phyloP scores from a whole-genome alignment of 2,888 invertebrate genomes.

The Odontocerum albicorne region DNA sequence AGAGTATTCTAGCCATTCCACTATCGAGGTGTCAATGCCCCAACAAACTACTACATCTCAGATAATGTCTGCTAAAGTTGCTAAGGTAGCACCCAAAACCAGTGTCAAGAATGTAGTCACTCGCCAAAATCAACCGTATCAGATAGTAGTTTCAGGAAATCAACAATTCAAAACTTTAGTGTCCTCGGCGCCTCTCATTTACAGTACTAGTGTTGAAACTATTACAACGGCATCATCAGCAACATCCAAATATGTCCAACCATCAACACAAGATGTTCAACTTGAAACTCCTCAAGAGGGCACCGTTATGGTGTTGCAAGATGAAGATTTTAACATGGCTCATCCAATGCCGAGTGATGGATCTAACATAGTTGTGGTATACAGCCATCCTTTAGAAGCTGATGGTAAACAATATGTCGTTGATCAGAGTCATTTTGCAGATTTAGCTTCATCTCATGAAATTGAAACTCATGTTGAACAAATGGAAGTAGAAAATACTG shows the following conservation, averaged over 20 bases:
- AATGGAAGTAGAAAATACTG: slow-evolving; percentile 29
- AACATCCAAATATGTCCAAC: slow-evolving; percentile 12
- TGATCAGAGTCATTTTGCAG: slow-evolving; percentile 27
- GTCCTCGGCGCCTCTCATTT: slow-evolving; percentile 45
- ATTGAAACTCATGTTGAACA: slow-evolving; percentile 35
- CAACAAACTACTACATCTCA: slow-evolving; percentile 17
- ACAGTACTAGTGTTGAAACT: slow-evolving; percentile 12
- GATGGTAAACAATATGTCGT: slow-evolving; percentile 57
- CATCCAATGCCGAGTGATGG: slow-evolving; percentile 54
- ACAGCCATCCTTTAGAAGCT: slow-evolving; percentile 61
- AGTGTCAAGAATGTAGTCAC: slow-evolving; percentile 20
- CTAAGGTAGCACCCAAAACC: slow-evolving; percentile 13
- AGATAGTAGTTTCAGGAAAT: slow-evolving; percentile 56
- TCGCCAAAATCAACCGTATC: slow-evolving; percentile 48
- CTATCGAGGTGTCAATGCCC: slow-evolving; percentile 15
- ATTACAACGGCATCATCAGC: slow-evolving; percentile 10
- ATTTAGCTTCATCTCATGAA: slow-evolving; percentile 22
- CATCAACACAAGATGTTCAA: slow-evolving; percentile 42
- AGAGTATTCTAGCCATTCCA: slow-evolving; percentile 9
- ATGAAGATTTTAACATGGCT: slow-evolving; percentile 60
- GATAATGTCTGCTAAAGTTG: slow-evolving; percentile 10
- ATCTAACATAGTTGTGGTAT: slow-evolving; percentile 65
- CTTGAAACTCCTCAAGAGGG: slow-evolving; percentile 58
- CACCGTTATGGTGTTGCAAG: slow-evolving; percentile 65
- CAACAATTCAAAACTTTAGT: slow-evolving; percentile 55